These are phyloP conservation scores for Neomicropteryx cornuta DNA, from an alignment of 1,140 invertebrate genomes.

Conservation along the genomic window DNA sequence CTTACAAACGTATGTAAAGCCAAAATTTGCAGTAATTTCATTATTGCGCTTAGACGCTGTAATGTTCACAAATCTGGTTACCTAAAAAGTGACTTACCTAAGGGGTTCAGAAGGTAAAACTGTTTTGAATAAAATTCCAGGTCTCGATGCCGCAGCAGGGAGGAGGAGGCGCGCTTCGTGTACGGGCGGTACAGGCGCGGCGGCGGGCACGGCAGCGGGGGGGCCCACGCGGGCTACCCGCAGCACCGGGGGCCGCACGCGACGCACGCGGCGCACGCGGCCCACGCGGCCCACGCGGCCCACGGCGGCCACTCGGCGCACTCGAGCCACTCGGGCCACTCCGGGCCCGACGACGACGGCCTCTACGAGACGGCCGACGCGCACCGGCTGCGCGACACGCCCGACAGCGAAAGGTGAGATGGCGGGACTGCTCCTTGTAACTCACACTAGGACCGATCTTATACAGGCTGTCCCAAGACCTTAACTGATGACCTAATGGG, in stretches of 20 bases:
- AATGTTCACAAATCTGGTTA: too few species aligned
- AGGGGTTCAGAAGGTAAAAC: too few species aligned
- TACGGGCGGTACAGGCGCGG: too few species aligned
- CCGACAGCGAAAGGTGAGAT: constrained; percentile 75
- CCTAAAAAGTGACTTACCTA: too few species aligned
- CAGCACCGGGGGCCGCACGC: constrained; percentile 38
- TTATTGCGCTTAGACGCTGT: too few species aligned
- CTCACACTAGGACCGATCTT: constrained; percentile 15
- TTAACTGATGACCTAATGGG: neutral
- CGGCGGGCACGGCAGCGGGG: too few species aligned
- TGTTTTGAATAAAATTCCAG: too few species aligned
- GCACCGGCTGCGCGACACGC: constrained; percentile 54
- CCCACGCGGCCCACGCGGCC: constrained; percentile 29
- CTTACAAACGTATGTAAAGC: too few species aligned
- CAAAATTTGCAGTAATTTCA: too few species aligned
- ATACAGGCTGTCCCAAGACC: neutral
- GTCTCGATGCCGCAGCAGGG: too few species aligned
- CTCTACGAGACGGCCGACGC: constrained; percentile 77
- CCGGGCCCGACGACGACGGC: constrained; percentile 66
- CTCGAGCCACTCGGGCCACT: constrained; percentile 33
- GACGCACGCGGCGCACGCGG: constrained; percentile 25
- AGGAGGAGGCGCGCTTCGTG: too few species aligned
- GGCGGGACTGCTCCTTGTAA: constrained; percentile 2
- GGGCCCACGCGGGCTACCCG: too few species aligned
- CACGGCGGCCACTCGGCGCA: constrained; percentile 33